These are phyloP conservation scores for Horisme vitalbata DNA, from an alignment of 2,888 invertebrate species.

Conservation along the genomic window DNA sequence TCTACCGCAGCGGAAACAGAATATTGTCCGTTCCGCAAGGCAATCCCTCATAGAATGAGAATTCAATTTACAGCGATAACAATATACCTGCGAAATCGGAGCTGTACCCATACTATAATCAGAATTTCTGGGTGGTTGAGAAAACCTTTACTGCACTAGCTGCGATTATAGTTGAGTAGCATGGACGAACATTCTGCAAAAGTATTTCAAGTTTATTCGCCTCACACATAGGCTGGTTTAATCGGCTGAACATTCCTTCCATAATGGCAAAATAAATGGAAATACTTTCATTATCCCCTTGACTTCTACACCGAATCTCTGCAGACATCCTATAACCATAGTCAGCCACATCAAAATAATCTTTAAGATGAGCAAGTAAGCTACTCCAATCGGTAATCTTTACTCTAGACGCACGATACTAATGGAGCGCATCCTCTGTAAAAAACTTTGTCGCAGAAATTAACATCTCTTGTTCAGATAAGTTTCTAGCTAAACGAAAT, in stretches of 20 bases:
- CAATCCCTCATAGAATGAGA: neutral
- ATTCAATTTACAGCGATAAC: neutral
- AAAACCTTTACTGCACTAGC: no score
- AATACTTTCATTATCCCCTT: no score
- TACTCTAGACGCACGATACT: no score
- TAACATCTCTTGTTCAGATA: no score
- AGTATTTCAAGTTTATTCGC: constrained; percentile 2
- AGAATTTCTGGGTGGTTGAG: neutral
- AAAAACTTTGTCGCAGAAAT: no score
- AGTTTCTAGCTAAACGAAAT: no score
- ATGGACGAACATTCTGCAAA: constrained; percentile 1
- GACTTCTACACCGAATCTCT: neutral
- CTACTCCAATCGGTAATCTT: no score
- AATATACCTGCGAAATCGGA: neutral
- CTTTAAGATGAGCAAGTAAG: no score
- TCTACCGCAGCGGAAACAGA: neutral
- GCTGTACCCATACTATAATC: neutral
- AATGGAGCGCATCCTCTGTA: no score
- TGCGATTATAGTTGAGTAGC: neutral
- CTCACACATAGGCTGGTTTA: neutral
- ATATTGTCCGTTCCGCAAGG: neutral
- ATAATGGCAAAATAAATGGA: constrained; percentile 13
- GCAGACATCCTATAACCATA: no score
- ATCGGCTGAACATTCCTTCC: neutral
- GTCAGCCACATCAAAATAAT: no score